Percentiles rank a stretch among this genome's conserved stretches.
Conservation (phyloP, 2,797 vertebrate species). For the Enteromius mattozi region DNA sequence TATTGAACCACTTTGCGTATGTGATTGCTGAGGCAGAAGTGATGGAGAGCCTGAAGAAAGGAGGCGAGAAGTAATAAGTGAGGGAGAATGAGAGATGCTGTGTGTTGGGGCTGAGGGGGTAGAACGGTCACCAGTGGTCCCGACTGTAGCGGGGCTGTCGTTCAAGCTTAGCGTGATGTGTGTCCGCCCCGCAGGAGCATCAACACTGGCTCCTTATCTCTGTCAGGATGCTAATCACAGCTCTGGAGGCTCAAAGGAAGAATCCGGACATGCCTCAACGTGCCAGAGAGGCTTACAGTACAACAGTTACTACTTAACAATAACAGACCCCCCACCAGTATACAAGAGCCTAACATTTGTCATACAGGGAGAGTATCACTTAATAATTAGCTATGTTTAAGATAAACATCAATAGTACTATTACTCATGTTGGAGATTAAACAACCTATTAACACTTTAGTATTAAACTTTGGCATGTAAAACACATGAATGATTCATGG, state of each 20-base stretch:
- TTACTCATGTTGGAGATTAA: neutral
- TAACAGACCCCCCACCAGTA: neutral
- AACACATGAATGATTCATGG: neutral
- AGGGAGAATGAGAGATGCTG: conserved; percentile 7
- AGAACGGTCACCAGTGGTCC: conserved; percentile 8
- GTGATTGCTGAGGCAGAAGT: conserved; percentile 27
- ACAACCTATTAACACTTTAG: neutral
- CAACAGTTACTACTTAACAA: conserved; percentile 36
- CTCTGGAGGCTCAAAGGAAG: conserved; percentile 44
- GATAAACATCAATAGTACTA: neutral
- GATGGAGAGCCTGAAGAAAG: conserved; percentile 14
- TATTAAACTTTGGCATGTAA: neutral
- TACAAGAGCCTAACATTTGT: neutral
- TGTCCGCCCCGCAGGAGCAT: conserved; percentile 41
- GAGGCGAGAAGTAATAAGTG: conserved; percentile 23
- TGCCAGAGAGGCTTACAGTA: conserved; percentile 43
- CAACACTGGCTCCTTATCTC: conserved; percentile 33
- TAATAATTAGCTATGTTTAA: neutral
- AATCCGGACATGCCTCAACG: conserved; percentile 28
- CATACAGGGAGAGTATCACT: neutral
- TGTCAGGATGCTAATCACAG: conserved; percentile 55
- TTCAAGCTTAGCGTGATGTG: conserved; percentile 58
- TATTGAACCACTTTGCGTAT: conserved; percentile 36
- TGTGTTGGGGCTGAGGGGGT: neutral
- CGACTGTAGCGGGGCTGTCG: conserved; percentile 35